These are phyloP conservation scores for Marmota flaviventris DNA, from an alignment of 2,113 vertebrate species.

Conservation along the genomic window DNA sequence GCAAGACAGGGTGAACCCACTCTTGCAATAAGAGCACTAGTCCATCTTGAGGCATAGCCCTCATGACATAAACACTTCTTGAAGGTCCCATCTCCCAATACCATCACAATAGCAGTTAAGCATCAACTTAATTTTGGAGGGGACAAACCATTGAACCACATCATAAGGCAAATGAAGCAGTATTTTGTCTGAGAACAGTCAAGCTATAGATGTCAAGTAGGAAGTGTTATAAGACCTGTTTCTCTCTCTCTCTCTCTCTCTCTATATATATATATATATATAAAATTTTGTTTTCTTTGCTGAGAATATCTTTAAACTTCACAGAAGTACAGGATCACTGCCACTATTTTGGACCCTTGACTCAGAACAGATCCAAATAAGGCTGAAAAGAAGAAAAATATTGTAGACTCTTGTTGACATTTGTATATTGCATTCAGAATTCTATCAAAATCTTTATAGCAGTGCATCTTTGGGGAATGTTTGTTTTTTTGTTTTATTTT, in stretches of 20 bases:
- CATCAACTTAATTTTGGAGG: not conserved
- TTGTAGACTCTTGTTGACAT: conserved; percentile 23
- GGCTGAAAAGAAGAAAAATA: conserved; percentile 13
- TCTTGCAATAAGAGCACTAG: not conserved
- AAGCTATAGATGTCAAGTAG: not conserved
- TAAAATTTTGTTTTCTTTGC: not conserved
- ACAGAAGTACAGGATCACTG: conserved; percentile 9
- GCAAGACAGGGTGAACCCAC: not conserved
- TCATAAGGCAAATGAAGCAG: not conserved
- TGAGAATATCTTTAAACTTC: conserved; percentile 54
- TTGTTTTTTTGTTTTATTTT: not conserved
- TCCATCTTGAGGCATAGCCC: not conserved
- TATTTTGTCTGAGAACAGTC: not conserved
- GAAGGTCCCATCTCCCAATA: not conserved
- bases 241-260: too few relatives aligned
- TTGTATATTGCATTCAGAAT: conserved; percentile 26
- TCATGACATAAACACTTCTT: not conserved
- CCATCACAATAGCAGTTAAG: not conserved
- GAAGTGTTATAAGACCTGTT: conserved; percentile 1
- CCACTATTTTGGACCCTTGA: conserved; percentile 49
- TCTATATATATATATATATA: too few relatives aligned
- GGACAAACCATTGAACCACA: not conserved
- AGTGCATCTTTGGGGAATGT: not conserved
- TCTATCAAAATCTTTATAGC: not conserved
- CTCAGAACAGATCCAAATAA: conserved; percentile 19